Evolutionary conservation across 2,113 vertebrate species (phyloP).

Genomic region (Emydura subglobosa): DNA sequence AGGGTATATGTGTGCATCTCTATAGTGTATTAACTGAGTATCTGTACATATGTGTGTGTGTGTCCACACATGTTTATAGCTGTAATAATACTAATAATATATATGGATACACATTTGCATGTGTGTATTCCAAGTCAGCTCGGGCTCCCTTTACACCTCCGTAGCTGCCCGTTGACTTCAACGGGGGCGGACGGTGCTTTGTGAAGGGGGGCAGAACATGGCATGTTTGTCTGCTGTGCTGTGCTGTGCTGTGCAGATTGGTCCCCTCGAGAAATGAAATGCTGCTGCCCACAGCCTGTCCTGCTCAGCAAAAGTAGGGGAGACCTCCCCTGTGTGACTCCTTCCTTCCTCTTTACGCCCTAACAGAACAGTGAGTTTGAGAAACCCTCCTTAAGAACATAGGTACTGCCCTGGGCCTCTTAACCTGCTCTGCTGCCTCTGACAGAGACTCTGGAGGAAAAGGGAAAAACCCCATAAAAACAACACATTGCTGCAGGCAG

Average conservation of each 20-base stretch:
- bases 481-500: neutral
- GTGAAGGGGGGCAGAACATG: neutral
- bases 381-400: neutral
- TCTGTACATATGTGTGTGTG: neutral
- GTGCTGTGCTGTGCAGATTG: too few species aligned
- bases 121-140: neutral
- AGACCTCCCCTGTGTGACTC: neutral
- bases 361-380: neutral
- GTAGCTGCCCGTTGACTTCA: neutral
- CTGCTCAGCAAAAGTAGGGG: too few species aligned
- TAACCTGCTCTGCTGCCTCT: neutral
- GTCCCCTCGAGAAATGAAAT: neutral
- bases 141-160: neutral
- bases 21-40: neutral
- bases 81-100: neutral
- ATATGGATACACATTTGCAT: neutral
- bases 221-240: neutral
- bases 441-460: neutral
- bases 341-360: neutral
- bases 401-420: neutral
- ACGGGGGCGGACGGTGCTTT: neutral
- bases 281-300: too few species aligned
- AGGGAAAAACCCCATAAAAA: fast-evolving
- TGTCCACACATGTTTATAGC: too few species aligned
- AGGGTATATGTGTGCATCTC: neutral